Evolutionary conservation across 2,797 vertebrate species (phyloP).

Genomic region (Chiropotes sagulatus): DNA sequence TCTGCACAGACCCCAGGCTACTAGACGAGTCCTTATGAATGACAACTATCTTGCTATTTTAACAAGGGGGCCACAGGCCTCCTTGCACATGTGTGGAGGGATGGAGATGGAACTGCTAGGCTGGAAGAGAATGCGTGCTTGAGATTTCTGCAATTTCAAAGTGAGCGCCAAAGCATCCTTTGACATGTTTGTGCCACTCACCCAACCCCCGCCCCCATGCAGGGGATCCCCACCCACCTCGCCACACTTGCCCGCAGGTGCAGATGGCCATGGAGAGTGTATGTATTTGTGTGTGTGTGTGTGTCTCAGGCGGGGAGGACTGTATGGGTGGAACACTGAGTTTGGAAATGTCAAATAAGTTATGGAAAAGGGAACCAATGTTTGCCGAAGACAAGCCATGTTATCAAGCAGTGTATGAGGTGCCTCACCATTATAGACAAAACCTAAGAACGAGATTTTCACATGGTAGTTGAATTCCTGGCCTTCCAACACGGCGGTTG

Average conservation of each 20-base stretch:
- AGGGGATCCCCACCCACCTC: neutral
- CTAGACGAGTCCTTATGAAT: neutral
- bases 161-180: accelerated
- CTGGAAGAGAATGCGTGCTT: neutral
- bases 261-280: accelerated
- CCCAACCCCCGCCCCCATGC: accelerated
- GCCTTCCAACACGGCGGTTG: neutral
- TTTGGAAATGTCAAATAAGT: too few relatives aligned
- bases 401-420: neutral
- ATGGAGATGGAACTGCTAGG: accelerated
- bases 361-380: accelerated
- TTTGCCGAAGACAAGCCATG: accelerated
- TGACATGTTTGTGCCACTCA: neutral
- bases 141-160: neutral
- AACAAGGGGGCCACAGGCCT: neutral
- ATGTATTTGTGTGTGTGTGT: too few relatives aligned
- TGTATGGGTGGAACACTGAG: neutral
- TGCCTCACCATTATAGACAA: too few relatives aligned
- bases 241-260: accelerated
- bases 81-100: accelerated
- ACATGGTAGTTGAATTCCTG: neutral
- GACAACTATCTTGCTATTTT: neutral
- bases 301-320: too few relatives aligned
- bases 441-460: neutral
- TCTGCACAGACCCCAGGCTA: accelerated